Evolutionary conservation across 2,888 invertebrate species (phyloP), one percentile per base, ranked within the genome.

Genomic region (Caenorhabditis sp.): DNA sequence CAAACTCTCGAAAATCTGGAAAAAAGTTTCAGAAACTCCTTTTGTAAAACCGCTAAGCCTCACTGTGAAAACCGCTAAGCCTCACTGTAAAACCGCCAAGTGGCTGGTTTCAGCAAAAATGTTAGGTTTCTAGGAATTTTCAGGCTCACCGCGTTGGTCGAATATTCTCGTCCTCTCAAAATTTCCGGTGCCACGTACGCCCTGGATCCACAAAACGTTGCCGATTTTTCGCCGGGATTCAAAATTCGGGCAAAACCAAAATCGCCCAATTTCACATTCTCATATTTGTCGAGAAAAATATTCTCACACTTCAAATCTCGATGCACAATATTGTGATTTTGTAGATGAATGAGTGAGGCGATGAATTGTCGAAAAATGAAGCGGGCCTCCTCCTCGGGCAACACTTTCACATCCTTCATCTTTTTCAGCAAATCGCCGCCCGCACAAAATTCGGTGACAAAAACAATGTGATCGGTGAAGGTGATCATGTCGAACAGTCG

Each of bases 131-230:
- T n/a, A n/a, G n/a, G n/a, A n/a, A n/a, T n/a, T n/a, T n/a, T n/a
- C n/a, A n/a, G n/a, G n/a, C 31, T 31, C 10, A 31, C 31, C 31
- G 88, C 83, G 5, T 88, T 86, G 8, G 88, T 86, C 57, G 85
- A 82, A 80, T 89, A 90, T 5, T 88, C 87, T 59, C 91, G 90
- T 0, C 93, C 94, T 86, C 93, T 93, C 55, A 94, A 89, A 70
- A 95, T 92, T 89, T 95, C 94, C 0, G 94, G 94, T 0, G 94
- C 93, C 0, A 93, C 94, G 88, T 95, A 95, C 6, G 93, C 93
- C 17, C 94, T 89, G 14, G 93, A 93, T 0, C 94, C 94, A 85
- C 94, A 94, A 86, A 93, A 94, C 0, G 94, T 94, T 84, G 92
- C 92, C 80, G 93, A 93, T 91, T 66, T 66, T 59, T 81, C 77